phyloP scores from a whole-genome alignment of 2,797 vertebrate genomes.

The Streptopelia turtur region DNA sequence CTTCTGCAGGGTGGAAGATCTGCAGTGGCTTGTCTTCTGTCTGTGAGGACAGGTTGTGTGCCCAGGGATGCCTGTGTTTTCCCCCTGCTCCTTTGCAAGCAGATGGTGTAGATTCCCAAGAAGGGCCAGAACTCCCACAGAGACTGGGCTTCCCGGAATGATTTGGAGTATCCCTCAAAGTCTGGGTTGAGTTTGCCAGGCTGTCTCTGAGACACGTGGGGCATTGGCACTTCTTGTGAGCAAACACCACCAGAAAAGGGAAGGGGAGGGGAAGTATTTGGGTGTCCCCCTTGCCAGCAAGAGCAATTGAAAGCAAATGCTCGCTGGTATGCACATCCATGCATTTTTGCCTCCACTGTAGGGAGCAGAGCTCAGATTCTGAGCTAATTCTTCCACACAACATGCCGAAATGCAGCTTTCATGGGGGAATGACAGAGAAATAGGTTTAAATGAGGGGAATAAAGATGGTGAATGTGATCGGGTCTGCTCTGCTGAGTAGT shows the following conservation, averaged over 20 bases:
- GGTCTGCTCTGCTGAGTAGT: neutral
- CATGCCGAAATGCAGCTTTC: neutral
- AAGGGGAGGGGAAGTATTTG: neutral
- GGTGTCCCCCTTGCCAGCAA: neutral
- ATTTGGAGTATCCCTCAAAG: neutral
- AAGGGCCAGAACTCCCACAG: neutral
- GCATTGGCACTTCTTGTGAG: neutral
- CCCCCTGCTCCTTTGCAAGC: neutral
- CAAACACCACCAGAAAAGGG: neutral
- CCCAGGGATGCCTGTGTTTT: neutral
- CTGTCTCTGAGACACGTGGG: neutral
- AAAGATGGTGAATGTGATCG: neutral
- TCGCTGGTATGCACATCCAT: neutral
- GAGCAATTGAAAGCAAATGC: constrained; percentile 40
- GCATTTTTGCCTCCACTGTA: neutral
- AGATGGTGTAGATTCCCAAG: neutral
- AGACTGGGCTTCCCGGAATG: neutral
- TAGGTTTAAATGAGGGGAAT: neutral
- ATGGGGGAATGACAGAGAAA: neutral
- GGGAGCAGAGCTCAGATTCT: neutral
- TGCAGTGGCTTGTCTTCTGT: neutral
- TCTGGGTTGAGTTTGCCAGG: neutral
- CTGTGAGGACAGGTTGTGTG: neutral
- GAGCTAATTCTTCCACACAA: neutral
- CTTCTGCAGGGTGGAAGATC: neutral